A percentile compares a stretch with the other conserved stretches of the same genome.
phyloP scores from a whole-genome alignment of 2,797 vertebrate species.

The Emydoidea blandingii region DNA sequence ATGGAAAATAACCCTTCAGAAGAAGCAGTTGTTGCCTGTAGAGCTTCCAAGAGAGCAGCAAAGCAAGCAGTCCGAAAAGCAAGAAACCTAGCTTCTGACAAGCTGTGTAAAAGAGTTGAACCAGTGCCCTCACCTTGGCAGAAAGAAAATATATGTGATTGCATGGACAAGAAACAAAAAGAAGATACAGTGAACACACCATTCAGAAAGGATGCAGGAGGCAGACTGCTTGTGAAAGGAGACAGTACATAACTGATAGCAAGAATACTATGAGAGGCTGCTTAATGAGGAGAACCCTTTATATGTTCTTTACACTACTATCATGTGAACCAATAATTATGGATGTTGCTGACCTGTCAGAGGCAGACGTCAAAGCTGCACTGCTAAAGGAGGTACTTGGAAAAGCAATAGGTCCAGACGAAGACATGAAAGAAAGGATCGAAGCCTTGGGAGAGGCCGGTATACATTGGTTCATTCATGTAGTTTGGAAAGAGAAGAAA shows the following conservation, averaged over 20 bases:
- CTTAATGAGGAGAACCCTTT: neutral
- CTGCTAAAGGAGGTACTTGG: neutral
- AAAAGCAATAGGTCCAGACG: neutral
- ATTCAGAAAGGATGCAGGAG: neutral
- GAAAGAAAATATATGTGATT: neutral
- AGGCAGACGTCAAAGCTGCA: neutral
- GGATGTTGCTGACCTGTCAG: neutral
- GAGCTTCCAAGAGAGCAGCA: neutral
- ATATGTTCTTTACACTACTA: neutral
- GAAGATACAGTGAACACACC: neutral
- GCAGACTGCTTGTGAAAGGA: neutral
- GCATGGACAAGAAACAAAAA: neutral
- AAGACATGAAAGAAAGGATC: neutral
- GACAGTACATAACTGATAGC: neutral
- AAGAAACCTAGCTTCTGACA: no score
- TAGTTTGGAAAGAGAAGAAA: neutral
- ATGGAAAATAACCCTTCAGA: neutral
- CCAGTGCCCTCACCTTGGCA: neutral
- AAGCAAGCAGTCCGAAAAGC: neutral
- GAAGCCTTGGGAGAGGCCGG: neutral
- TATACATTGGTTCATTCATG: neutral
- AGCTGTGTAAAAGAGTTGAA: neutral
- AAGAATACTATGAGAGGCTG: neutral
- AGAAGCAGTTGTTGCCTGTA: neutral
- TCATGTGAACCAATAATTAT: neutral